Base-by-base conservation (phyloP, 2,888 invertebrate species). In the Nysson spinosus region DNA sequence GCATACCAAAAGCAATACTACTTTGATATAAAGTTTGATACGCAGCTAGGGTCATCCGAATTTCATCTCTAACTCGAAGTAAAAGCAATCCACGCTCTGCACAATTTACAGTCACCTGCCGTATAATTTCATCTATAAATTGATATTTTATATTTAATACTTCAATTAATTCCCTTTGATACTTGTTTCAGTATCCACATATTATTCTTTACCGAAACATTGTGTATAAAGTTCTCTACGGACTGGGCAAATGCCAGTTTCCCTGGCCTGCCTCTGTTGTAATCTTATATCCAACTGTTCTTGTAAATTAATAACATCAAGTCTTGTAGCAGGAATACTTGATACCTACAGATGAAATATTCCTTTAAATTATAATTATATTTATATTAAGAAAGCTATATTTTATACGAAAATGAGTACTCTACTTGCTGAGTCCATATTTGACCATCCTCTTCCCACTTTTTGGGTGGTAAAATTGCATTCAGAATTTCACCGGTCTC, bases 21-120 rank as follows among this genome's bases (percentile, higher is more conserved):
- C 98, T 98, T 87, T 98, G 98, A 83, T 98, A 98, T 1, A 99
- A 90, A 0, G 97, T 96, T 87, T 98, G 97, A 85, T 97, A 99
- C 0, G 98, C 97, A 80, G 97, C 95, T 89, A 99, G 94, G 0
- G 98, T 98, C 93, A 99, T 97, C 70, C 95, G 91, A 57, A 98
- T 94, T 89, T 99, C 99, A 85, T 99, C 98, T 16, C 99, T 91
- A 3, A 99, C 95, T 76, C 98, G 90, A 49, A 98, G 88, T 43
- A 99, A 88, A 4, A 99, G 88, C n/a, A 99, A 89, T 2, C 99
- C 99, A 77, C 98, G 90, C 89, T 99, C 99, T 0, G 96, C 95
- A 85, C 99, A 99, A 86, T 97, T 98, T 40, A 99, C 95, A 3
- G 99, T 98, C 17, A 98, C 97, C 91, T 99, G 93, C n/a, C 96